Base-by-base conservation (phyloP, 2,113 vertebrate species). In the Otis tarda region DNA sequence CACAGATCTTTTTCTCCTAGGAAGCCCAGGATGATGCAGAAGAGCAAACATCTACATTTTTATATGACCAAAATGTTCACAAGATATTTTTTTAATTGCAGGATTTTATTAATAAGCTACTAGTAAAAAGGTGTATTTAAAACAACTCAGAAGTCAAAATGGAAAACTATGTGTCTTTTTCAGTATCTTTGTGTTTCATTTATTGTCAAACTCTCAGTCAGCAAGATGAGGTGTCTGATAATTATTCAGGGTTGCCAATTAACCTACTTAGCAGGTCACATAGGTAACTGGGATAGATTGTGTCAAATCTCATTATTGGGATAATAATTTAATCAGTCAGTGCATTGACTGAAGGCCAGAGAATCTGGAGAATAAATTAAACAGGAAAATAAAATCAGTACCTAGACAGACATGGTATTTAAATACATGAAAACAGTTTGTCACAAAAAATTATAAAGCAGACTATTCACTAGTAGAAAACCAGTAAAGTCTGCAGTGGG, bases 261-360 rank as follows among this genome's bases (percentile, higher is more conserved):
- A 97, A 97, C 96, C 97, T 95, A 83, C 89, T 97, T 96, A 95
- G 91, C 77, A 94, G 95, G 96, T 96, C 93, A 93, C 90, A 83
- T 23, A 96, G 87, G 97, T 97, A 97, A 94, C 78, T 89, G 87
- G 78, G 71, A 93, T 50, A 96, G 90, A 96, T 93, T 95, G 92
- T 94, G 93, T 94, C 92, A 93, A 93, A 96, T 76, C 84, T 96
- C 92, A 95, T 97, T 97, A 97, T 3, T 93, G 76, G 63, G 76
- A 89, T 90, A 97, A 95, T 96, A 94, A 96, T 93, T 96, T 89
- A 96, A 95, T 96, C 94, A 97, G 22, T 67, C 43, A 74, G 39
- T 68, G 61, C 71, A 95, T 78, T 85, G 79, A 96, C 50, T 94
- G 83, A 94, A 92, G 79, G n/a, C 61, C 35, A 74, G 74, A 76